These are phyloP conservation scores for Trogon surrucura DNA, from an alignment of 2,113 vertebrate species.

Conservation along the genomic window DNA sequence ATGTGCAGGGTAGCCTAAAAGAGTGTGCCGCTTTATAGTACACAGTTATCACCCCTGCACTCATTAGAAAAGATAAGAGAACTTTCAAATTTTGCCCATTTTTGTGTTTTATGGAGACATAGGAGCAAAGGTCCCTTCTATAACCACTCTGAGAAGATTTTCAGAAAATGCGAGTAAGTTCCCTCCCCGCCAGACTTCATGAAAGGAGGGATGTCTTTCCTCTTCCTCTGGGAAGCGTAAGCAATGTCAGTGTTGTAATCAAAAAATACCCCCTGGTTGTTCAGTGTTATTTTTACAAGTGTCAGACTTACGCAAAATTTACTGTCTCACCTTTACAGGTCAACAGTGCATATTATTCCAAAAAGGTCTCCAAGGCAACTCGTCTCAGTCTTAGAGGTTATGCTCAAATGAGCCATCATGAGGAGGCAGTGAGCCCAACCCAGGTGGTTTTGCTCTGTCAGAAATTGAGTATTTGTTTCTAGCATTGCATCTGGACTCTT, in stretches of 20 bases:
- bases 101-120: background rate
- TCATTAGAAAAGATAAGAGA: background rate
- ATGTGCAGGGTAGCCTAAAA: background rate
- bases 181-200: background rate
- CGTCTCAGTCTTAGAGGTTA: background rate
- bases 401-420: background rate
- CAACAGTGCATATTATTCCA: background rate
- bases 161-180: background rate
- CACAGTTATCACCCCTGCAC: rapidly evolving
- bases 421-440: background rate
- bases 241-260: background rate
- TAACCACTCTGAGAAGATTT: background rate
- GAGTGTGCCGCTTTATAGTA: background rate
- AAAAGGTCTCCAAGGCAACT: background rate
- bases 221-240: background rate
- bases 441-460: background rate
- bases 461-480: background rate
- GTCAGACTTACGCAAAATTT: background rate
- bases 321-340: background rate
- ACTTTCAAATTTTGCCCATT: background rate
- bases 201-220: background rate
- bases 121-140: background rate
- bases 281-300: background rate
- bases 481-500: background rate
- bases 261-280: background rate